Percentiles rank a stretch among this genome's conserved stretches.
These are phyloP conservation scores for Papilio polyxenes DNA, from an alignment of 1,140 invertebrate genomes.

Conservation along the genomic window DNA sequence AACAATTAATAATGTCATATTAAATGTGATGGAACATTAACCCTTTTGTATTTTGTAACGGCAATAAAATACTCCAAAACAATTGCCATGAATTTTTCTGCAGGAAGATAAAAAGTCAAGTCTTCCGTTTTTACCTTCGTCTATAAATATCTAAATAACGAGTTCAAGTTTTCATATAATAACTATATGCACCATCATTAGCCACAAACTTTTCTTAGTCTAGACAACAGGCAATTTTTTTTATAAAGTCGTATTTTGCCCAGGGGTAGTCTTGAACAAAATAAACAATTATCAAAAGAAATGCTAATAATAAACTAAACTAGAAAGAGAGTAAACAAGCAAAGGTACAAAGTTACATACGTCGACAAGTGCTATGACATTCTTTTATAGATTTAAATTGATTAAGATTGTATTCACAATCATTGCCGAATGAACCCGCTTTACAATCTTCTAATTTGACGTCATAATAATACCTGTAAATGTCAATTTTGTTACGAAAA, in stretches of 20 bases:
- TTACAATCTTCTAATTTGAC: conserved; percentile 58
- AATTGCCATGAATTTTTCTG: neutral
- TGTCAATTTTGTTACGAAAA: neutral
- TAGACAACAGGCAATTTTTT: no score
- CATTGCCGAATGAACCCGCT: conserved; percentile 41
- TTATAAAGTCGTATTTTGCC: no score
- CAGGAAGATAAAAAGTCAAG: neutral
- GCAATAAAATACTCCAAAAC: neutral
- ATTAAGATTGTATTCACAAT: conserved; percentile 52
- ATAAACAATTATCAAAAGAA: no score
- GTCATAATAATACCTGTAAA: conserved; percentile 64
- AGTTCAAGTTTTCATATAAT: no score
- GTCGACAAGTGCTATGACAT: conserved; percentile 50
- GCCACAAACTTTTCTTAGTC: no score
- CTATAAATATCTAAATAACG: no score
- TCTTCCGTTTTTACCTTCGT: neutral
- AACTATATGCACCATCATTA: neutral
- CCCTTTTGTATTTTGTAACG: neutral
- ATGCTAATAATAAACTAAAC: no score
- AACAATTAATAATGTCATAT: neutral
- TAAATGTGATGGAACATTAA: neutral
- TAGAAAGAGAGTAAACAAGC: no score
- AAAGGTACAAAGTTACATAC: conserved; percentile 43
- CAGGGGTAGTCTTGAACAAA: no score
- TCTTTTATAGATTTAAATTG: conserved; percentile 44